These are phyloP conservation scores for Agrypnus murinus DNA, from an alignment of 2,888 invertebrate species.

Conservation along the genomic window DNA sequence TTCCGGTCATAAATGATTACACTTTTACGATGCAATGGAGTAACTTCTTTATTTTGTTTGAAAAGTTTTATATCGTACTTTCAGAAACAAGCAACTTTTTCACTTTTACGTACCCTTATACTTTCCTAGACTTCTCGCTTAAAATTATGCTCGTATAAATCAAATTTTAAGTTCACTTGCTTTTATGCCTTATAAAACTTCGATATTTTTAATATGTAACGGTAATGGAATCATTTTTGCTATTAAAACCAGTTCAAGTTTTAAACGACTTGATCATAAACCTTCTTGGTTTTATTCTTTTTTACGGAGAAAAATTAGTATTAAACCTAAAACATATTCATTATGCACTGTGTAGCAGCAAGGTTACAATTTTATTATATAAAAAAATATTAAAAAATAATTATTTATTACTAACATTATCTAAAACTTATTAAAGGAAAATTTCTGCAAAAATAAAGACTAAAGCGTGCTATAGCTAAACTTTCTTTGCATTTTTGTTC, in stretches of 20 bases:
- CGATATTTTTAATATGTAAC: slow-evolving; percentile 47
- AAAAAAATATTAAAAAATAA: no score
- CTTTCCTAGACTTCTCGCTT: slow-evolving; percentile 26
- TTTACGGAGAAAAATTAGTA: no score
- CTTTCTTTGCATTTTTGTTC: no score
- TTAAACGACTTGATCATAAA: slow-evolving; percentile 44
- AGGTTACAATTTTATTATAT: no score
- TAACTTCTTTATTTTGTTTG: slow-evolving; percentile 42
- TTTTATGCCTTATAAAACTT: slow-evolving; percentile 46
- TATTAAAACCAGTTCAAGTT: slow-evolving; percentile 45
- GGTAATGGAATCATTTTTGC: slow-evolving; percentile 46
- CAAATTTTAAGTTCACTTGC: slow-evolving; percentile 45
- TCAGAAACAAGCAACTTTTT: slow-evolving; percentile 40
- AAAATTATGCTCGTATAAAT: slow-evolving; percentile 45
- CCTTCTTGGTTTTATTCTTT: not conserved
- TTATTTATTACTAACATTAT: no score
- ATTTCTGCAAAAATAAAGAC: no score
- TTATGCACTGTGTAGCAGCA: no score
- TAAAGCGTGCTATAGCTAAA: no score
- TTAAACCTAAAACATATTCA: no score
- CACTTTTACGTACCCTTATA: slow-evolving; percentile 27
- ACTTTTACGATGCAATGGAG: slow-evolving; percentile 37
- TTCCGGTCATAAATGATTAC: slow-evolving; percentile 46
- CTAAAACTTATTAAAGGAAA: no score
- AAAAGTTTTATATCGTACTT: slow-evolving; percentile 46